A percentile compares a stretch with the other conserved stretches of the same genome.
Evolutionary conservation across 1,140 invertebrate genomes (phyloP).

Genomic region (Solenopsis invicta): DNA sequence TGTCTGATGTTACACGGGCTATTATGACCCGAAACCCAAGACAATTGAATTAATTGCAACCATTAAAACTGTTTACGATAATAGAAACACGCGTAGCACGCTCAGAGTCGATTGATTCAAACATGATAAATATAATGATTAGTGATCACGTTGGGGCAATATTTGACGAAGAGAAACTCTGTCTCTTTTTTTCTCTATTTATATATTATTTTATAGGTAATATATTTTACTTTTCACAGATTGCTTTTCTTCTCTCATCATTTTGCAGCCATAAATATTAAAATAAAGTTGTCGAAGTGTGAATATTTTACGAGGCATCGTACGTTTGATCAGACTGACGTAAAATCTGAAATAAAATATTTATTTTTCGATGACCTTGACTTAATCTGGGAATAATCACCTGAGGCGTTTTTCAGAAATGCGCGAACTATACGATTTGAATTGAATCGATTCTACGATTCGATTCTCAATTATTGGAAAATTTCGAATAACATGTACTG

Average conservation of each 20-base stretch:
- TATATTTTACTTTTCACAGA: neutral
- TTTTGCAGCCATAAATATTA: neutral
- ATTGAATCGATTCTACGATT: too few relatives aligned
- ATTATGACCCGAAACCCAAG: constrained; percentile 13
- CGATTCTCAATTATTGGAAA: too few relatives aligned
- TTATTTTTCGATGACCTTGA: neutral
- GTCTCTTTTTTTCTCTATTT: too few relatives aligned
- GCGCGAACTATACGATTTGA: too few relatives aligned
- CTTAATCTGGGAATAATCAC: neutral
- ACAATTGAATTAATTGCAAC: constrained; percentile 35
- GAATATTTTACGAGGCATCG: neutral
- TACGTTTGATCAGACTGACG: neutral
- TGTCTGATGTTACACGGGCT: constrained; percentile 13
- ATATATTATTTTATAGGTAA: neutral
- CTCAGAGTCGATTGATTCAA: neutral
- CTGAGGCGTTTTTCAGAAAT: too few relatives aligned
- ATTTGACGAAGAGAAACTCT: too few relatives aligned
- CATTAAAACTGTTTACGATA: constrained; percentile 23
- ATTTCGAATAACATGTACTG: too few relatives aligned
- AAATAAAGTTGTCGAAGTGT: neutral
- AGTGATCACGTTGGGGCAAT: too few relatives aligned
- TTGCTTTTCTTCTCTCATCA: neutral
- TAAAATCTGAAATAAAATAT: neutral
- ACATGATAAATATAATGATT: neutral
- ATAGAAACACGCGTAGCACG: neutral